These are phyloP conservation scores for Thryonomys swinderianus DNA, from an alignment of 2,113 vertebrate genomes.

Conservation along the genomic window DNA sequence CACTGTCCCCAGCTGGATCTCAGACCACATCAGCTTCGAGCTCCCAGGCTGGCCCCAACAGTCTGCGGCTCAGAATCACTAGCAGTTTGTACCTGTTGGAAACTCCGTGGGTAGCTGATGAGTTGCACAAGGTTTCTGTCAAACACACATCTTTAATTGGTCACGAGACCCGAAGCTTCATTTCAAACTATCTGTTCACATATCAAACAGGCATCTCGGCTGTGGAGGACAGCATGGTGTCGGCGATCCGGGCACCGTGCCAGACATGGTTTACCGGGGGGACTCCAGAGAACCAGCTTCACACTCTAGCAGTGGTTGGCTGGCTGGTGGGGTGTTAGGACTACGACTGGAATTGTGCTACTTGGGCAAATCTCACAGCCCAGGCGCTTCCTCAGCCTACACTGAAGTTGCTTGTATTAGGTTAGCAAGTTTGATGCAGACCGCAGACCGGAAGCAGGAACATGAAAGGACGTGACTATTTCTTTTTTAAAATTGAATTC, in stretches of 20 bases:
- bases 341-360: constrained; percentile 51
- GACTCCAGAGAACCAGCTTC: constrained; percentile 77
- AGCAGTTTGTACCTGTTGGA: constrained; percentile 79
- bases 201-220: constrained; percentile 83
- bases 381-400: neutral
- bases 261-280: constrained; percentile 78
- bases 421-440: neutral
- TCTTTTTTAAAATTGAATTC: too few relatives aligned
- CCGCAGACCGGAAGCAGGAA: neutral
- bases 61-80: constrained; percentile 60
- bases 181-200: constrained; percentile 80
- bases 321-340: neutral
- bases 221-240: constrained; percentile 78
- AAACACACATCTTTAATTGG: constrained; percentile 72
- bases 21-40: constrained; percentile 59
- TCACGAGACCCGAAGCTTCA: constrained; percentile 79
- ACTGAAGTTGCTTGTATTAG: neutral
- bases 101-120: constrained; percentile 77
- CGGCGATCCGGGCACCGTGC: constrained; percentile 76
- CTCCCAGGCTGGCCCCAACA: constrained; percentile 50
- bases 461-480: neutral
- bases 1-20: constrained; percentile 55
- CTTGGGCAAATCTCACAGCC: neutral
- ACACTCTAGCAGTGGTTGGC: constrained; percentile 62
- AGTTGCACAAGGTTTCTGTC: constrained; percentile 80